These are phyloP conservation scores for Atherinosoma microstoma DNA, from an alignment of 2,797 vertebrate species.

Conservation along the genomic window DNA sequence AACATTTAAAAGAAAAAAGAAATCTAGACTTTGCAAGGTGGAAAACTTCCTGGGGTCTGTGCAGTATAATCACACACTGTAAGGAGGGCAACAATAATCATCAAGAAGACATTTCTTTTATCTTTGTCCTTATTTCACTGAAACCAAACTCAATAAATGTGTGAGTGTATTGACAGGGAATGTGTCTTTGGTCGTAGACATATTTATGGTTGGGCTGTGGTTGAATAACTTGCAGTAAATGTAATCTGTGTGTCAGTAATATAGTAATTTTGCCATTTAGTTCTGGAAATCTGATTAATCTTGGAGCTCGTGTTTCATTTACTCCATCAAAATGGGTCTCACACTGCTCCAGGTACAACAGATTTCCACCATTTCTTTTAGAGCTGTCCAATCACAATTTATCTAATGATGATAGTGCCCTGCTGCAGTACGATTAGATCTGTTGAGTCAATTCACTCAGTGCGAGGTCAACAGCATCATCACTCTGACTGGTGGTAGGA, in stretches of 20 bases:
- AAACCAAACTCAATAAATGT: background rate
- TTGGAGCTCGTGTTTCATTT: background rate
- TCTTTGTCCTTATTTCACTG: conserved; percentile 26
- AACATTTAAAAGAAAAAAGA: background rate
- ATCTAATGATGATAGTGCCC: background rate
- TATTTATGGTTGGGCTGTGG: conserved; percentile 40
- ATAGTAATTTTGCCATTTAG: conserved; percentile 27
- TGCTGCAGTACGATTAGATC: background rate
- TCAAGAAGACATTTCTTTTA: conserved; percentile 55
- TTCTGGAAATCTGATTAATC: background rate
- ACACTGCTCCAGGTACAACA: background rate
- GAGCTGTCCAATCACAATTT: background rate
- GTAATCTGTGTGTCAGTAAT: conserved; percentile 52
- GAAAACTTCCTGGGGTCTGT: background rate
- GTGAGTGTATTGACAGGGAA: conserved; percentile 22
- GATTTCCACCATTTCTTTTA: background rate
- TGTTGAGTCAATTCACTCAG: background rate
- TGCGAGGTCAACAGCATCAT: background rate
- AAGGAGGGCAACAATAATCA: conserved; percentile 48
- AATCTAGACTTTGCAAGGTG: background rate
- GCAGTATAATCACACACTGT: conserved; percentile 41
- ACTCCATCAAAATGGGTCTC: background rate
- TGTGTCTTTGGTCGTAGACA: background rate
- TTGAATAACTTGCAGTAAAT: conserved; percentile 63
- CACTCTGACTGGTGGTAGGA: background rate